A percentile compares a stretch with the other conserved stretches of the same genome.
These are phyloP conservation scores for Salvelinus alpinus DNA, from an alignment of 2,113 vertebrate genomes.

Conservation along the genomic window DNA sequence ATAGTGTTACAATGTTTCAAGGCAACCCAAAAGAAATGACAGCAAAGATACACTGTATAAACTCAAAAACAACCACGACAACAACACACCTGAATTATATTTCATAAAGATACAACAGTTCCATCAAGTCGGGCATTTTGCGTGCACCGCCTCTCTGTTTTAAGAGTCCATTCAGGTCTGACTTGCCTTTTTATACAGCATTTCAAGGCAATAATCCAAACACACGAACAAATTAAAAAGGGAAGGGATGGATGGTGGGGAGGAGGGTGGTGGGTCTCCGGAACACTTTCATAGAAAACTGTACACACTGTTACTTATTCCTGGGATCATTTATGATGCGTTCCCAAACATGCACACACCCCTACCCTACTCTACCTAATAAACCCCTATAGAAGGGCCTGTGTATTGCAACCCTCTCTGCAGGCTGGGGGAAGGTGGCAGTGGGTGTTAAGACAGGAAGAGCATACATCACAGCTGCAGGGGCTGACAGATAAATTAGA, in stretches of 20 bases:
- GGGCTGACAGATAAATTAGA: slow-evolving; percentile 3
- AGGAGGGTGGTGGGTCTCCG: neutral
- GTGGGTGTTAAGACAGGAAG: slow-evolving; percentile 14
- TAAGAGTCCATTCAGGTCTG: neutral
- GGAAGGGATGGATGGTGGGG: neutral
- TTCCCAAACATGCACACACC: slow-evolving; percentile 11
- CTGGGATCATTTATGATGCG: slow-evolving; percentile 14
- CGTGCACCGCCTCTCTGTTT: neutral
- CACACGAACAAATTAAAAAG: neutral
- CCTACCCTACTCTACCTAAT: neutral
- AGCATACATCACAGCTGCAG: slow-evolving; percentile 57
- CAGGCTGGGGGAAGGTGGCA: slow-evolving; percentile 21
- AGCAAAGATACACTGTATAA: neutral
- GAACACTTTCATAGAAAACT: neutral
- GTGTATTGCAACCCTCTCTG: neutral
- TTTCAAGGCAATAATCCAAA: neutral
- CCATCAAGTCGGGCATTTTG: neutral
- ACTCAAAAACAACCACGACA: neutral
- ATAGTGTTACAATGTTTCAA: neutral
- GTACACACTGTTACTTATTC: neutral
- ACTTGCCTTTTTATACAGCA: neutral
- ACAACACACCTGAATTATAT: neutral
- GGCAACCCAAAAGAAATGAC: neutral
- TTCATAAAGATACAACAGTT: neutral
- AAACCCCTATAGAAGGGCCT: slow-evolving; percentile 44